Conservation (phyloP, 2,888 invertebrate genomes). For the Tricholauxania praeusta region DNA sequence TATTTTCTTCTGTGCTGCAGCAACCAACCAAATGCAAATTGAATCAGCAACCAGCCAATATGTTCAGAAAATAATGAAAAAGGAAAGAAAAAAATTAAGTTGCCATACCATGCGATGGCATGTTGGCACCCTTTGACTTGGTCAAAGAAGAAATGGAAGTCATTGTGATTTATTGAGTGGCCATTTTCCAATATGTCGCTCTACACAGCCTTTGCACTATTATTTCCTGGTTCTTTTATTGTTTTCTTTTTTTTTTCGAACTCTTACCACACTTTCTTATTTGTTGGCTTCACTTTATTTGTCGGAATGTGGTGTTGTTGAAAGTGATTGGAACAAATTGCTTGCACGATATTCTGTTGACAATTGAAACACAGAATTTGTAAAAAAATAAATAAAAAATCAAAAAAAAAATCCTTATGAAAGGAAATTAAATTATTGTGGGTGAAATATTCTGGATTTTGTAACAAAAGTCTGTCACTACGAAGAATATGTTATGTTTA, state of each 20-base stretch:
- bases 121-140: neutral
- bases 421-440: too few relatives aligned
- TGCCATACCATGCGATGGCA: neutral
- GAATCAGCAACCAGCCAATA: constrained; percentile 21
- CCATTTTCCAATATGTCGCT: constrained; percentile 31
- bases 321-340: constrained; percentile 11
- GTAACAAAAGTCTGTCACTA: too few relatives aligned
- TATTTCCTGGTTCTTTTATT: neutral
- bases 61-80: neutral
- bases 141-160: neutral
- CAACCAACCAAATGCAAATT: constrained; percentile 33
- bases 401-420: too few relatives aligned
- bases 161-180: constrained; percentile 42
- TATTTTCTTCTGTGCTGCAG: neutral
- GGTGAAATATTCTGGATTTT: too few relatives aligned
- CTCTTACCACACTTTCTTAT: neutral
- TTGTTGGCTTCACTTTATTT: neutral
- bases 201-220: neutral
- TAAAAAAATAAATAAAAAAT: neutral
- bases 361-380: neutral
- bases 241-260: neutral
- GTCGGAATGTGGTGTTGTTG: neutral
- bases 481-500: too few relatives aligned
- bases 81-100: neutral
- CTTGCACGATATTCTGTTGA: neutral